Percentiles rank a stretch among this genome's conserved stretches.
Evolutionary conservation across 2,113 vertebrate genomes (phyloP).

Genomic region (Equus przewalskii): DNA sequence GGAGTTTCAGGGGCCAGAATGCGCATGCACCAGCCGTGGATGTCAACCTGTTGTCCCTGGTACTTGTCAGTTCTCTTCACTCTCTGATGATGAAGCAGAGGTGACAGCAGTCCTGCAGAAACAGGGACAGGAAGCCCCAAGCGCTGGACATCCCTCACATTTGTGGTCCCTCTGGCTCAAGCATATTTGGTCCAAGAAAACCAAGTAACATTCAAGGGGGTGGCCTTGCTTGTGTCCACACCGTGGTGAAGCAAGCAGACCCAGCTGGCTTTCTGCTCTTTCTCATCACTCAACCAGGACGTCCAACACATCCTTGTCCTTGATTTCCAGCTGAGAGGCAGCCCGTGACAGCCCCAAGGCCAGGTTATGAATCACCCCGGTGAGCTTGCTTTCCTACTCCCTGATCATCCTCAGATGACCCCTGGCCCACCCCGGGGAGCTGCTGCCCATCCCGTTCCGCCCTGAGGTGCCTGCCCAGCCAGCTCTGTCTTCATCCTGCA

Average conservation of each 20-base stretch:
- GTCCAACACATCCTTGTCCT: not conserved
- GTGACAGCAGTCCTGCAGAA: not conserved
- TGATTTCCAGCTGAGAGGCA: not conserved
- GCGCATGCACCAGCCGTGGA: too few relatives aligned
- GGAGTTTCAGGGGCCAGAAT: fast-evolving
- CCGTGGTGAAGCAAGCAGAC: not conserved
- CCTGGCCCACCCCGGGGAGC: not conserved
- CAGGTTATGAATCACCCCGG: not conserved
- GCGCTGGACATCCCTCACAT: fast-evolving
- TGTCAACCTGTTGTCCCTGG: not conserved
- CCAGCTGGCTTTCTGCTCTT: not conserved
- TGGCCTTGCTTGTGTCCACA: not conserved
- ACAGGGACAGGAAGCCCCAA: not conserved
- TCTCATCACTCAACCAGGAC: not conserved
- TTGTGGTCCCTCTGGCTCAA: not conserved
- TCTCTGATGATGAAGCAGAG: not conserved
- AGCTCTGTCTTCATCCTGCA: not conserved
- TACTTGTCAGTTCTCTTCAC: not conserved
- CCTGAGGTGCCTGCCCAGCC: not conserved
- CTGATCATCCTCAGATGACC: not conserved
- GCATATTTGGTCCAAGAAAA: not conserved
- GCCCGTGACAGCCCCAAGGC: not conserved
- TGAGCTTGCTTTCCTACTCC: not conserved
- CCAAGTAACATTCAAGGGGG: not conserved
- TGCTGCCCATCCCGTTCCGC: fast-evolving